Percentiles rank a stretch among this genome's conserved stretches.
Conservation (phyloP, 2,113 vertebrate genomes). For the Zosterops lateralis region DNA sequence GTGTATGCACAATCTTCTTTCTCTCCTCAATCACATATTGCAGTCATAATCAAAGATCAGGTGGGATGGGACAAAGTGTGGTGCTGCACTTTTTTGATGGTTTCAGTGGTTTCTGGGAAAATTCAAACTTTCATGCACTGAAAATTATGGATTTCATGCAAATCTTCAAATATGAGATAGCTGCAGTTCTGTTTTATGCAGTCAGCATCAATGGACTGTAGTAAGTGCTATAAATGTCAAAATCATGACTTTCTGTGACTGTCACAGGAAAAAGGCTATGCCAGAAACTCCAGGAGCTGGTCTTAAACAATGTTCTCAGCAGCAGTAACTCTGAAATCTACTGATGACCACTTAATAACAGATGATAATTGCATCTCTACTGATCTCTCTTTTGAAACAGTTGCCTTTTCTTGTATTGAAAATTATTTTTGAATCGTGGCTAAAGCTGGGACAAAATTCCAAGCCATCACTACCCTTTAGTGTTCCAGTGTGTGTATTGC, state of each 20-base stretch:
- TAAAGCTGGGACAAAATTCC: not conserved
- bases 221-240: not conserved
- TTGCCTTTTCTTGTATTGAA: not conserved
- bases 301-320: not conserved
- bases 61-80: not conserved
- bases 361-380: not conserved
- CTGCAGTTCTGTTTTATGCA: not conserved
- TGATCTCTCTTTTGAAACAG: not conserved
- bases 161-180: not conserved
- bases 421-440: not conserved
- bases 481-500: not conserved
- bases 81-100: not conserved
- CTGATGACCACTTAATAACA: not conserved
- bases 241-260: not conserved
- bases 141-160: not conserved
- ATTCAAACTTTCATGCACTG: not conserved
- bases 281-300: not conserved
- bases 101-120: not conserved
- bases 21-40: not conserved
- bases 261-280: not conserved
- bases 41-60: not conserved
- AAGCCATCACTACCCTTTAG: not conserved
- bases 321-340: not conserved
- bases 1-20: not conserved
- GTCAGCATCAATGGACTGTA: not conserved